Evolutionary conservation across 2,888 invertebrate species (phyloP).

Genomic region (Blastobasis adustella): DNA sequence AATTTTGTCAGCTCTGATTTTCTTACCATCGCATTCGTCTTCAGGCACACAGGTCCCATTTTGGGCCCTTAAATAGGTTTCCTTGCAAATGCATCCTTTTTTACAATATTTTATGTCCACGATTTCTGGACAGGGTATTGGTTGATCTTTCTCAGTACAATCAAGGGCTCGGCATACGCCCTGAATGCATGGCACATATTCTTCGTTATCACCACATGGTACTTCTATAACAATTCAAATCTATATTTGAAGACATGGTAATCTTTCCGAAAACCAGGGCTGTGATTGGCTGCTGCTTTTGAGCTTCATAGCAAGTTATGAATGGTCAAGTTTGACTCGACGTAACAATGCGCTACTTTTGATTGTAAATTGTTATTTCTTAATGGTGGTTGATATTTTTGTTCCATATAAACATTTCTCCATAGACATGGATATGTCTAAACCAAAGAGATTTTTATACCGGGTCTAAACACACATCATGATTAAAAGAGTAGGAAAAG

Average conservation of each 20-base stretch:
- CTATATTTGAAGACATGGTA: not conserved
- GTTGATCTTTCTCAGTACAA: slow-evolving; percentile 27
- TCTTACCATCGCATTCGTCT: slow-evolving; percentile 18
- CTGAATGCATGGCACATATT: slow-evolving; percentile 23
- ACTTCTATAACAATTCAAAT: not conserved
- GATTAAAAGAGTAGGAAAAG: too few species aligned
- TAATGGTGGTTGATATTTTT: too few species aligned
- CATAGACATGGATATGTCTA: too few species aligned
- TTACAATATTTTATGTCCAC: slow-evolving; percentile 19
- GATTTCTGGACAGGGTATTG: slow-evolving; percentile 22
- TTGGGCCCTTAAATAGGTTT: slow-evolving; percentile 22
- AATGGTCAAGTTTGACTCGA: slow-evolving; percentile 16
- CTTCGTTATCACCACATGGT: slow-evolving; percentile 2
- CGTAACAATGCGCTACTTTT: slow-evolving; percentile 1
- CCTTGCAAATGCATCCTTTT: slow-evolving; percentile 31
- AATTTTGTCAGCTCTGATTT: too few species aligned
- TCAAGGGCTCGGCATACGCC: slow-evolving; percentile 29
- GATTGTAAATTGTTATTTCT: too few species aligned
- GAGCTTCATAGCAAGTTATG: slow-evolving; percentile 11
- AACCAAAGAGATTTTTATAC: too few species aligned
- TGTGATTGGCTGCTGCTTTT: not conserved
- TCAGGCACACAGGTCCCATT: slow-evolving; percentile 30
- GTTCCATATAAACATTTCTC: too few species aligned
- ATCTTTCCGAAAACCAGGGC: not conserved
- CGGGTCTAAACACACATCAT: too few species aligned